Percentiles rank a stretch among this genome's conserved stretches.
Evolutionary conservation across 2,888 invertebrate genomes (phyloP).

Genomic region (Nasonia oneida): DNA sequence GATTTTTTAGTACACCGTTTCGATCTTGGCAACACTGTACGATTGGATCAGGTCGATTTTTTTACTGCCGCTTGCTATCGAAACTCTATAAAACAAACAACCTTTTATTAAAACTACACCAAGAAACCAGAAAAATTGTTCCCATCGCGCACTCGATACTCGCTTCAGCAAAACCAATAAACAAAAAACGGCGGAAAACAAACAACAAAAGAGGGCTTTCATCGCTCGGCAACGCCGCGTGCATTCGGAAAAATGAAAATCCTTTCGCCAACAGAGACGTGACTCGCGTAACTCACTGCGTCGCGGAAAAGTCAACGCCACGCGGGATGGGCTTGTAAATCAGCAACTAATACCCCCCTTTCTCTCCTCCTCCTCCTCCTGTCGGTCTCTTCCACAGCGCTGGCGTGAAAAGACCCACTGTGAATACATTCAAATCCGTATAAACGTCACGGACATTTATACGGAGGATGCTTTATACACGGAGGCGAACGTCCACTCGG

Average conservation of each 20-base stretch:
- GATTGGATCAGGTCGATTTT: background rate
- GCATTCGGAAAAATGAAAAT: background rate
- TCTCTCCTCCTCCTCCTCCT: no score
- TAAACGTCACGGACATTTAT: slow-evolving; percentile 47
- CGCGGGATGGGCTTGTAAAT: slow-evolving; percentile 27
- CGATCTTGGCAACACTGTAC: background rate
- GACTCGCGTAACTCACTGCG: background rate
- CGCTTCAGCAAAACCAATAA: background rate
- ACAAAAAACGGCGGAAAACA: background rate
- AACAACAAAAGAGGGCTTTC: background rate
- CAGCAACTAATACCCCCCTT: slow-evolving; percentile 22
- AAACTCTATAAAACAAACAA: background rate
- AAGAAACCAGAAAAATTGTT: background rate
- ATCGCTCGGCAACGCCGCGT: background rate
- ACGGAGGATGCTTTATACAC: slow-evolving; percentile 32
- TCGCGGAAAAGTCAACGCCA: slow-evolving; percentile 7
- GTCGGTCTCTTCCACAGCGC: background rate
- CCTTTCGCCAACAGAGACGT: background rate
- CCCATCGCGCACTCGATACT: background rate
- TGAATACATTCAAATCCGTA: slow-evolving; percentile 44
- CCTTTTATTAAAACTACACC: background rate
- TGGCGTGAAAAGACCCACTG: slow-evolving; percentile 1
- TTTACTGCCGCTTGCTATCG: background rate
- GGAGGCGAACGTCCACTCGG: slow-evolving; percentile 33
- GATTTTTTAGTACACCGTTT: no score